These are phyloP conservation scores for Acrossocheilus wenchowensis DNA, from an alignment of 2,797 vertebrate species.

Conservation along the genomic window DNA sequence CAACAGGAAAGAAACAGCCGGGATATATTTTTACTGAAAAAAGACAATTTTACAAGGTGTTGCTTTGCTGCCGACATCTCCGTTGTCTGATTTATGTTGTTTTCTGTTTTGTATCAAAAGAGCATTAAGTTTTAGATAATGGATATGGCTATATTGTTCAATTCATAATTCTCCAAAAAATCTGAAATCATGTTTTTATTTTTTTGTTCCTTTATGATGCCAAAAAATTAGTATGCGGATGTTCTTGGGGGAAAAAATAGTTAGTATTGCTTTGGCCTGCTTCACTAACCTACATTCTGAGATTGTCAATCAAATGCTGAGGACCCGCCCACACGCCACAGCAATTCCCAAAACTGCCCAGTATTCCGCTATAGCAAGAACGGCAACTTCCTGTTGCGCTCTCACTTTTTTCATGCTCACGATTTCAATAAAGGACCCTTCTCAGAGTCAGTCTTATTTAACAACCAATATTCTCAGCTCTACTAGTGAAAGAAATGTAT, in stretches of 20 bases:
- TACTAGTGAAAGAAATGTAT: constrained; percentile 49
- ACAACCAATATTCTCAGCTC: constrained; percentile 33
- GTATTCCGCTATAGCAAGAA: constrained; percentile 53
- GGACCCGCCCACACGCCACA: constrained; percentile 57
- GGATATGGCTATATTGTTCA: constrained; percentile 46
- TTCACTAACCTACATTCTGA: constrained; percentile 67
- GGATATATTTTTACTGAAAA: constrained; percentile 49
- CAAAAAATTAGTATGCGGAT: constrained; percentile 71
- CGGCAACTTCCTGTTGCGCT: constrained; percentile 32
- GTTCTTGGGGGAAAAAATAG: constrained; percentile 1
- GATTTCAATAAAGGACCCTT: constrained; percentile 39
- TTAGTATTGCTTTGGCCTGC: constrained; percentile 67
- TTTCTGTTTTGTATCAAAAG: constrained; percentile 62
- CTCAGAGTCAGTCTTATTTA: constrained; percentile 49
- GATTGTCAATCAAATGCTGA: constrained; percentile 67
- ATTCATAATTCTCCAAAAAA: constrained; percentile 55
- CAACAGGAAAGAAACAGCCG: constrained; percentile 51
- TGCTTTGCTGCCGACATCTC: constrained; percentile 56
- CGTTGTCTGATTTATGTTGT: constrained; percentile 47
- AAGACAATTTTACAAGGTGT: constrained; percentile 45
- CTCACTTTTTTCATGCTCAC: constrained; percentile 1
- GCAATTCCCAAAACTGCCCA: constrained; percentile 64
- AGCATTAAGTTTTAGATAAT: constrained; percentile 52
- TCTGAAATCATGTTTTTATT: constrained; percentile 68
- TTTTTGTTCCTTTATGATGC: constrained; percentile 67